Percentiles rank a stretch among this genome's conserved stretches.
phyloP scores from a whole-genome alignment of 2,888 invertebrate species.

The Eurytoma adleriae region DNA sequence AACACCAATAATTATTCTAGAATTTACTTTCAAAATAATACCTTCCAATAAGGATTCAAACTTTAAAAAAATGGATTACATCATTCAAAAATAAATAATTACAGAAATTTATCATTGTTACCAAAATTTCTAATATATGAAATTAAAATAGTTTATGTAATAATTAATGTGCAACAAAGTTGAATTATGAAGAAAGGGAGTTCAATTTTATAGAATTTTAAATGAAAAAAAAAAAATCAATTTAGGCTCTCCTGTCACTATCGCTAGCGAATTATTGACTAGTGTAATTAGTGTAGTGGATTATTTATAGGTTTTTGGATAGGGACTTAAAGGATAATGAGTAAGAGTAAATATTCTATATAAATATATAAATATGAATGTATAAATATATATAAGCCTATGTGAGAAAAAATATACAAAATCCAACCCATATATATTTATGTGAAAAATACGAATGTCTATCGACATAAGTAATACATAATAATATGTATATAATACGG shows the following conservation, averaged over 20 bases:
- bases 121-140: neutral
- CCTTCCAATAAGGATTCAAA: no score
- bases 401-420: constrained; percentile 49
- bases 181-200: neutral
- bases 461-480: constrained; percentile 54
- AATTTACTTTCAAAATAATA: no score
- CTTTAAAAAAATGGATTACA: no score
- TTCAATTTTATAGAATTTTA: constrained; percentile 16
- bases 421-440: constrained; percentile 53
- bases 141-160: neutral
- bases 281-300: constrained; percentile 59
- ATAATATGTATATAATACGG: constrained; percentile 67
- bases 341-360: constrained; percentile 57
- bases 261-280: constrained; percentile 72
- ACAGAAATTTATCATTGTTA: neutral
- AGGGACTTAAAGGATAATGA: constrained; percentile 52
- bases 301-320: constrained; percentile 47
- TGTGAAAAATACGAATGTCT: constrained; percentile 49
- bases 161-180: neutral
- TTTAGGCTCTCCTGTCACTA: constrained; percentile 76
- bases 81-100: neutral
- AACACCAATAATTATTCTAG: no score
- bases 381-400: constrained; percentile 53
- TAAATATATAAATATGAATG: constrained; percentile 65
- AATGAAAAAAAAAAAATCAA: constrained; percentile 63